Evolutionary conservation across 2,797 vertebrate species (phyloP).

Genomic region (Cetoscarus ocellatus): DNA sequence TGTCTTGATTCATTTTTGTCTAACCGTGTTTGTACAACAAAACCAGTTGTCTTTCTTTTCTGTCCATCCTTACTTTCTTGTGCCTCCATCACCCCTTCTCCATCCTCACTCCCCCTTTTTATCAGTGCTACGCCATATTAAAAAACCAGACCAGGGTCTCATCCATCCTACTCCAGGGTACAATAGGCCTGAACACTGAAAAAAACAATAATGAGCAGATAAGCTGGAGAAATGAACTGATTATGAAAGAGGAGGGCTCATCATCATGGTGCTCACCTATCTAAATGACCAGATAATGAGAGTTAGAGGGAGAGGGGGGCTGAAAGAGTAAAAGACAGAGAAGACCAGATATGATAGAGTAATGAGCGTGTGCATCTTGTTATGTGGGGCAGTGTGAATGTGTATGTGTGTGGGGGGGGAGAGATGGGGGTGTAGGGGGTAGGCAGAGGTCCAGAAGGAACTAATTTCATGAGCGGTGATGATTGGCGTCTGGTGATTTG

Average conservation of each 20-base stretch:
- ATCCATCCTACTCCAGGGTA: conserved; percentile 57
- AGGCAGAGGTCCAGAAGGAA: conserved; percentile 15
- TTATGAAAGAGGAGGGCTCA: conserved; percentile 55
- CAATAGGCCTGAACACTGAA: conserved; percentile 43
- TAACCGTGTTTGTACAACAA: not conserved
- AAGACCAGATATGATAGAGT: conserved; percentile 29
- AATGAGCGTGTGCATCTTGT: conserved; percentile 37
- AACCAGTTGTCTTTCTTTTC: not conserved
- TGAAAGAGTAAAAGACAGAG: conserved; percentile 28
- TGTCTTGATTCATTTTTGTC: conserved; percentile 4
- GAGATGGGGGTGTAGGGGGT: not conserved
- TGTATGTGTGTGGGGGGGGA: too few relatives aligned
- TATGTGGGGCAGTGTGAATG: conserved; percentile 8
- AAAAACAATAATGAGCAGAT: conserved; percentile 71
- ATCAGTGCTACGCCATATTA: conserved; percentile 43
- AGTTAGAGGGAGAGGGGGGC: conserved; percentile 30
- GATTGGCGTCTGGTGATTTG: conserved; percentile 36
- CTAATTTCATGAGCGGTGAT: conserved; percentile 42
- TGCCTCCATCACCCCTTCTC: not conserved
- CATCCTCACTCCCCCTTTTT: conserved; percentile 3
- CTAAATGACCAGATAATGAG: conserved; percentile 65
- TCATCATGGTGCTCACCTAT: conserved; percentile 46
- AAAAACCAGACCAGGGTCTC: conserved; percentile 56
- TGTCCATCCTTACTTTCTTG: not conserved
- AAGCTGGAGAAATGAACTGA: conserved; percentile 60